phyloP scores from a whole-genome alignment of 64 coral and sea anemone genomes.

The Montipora sp. region DNA sequence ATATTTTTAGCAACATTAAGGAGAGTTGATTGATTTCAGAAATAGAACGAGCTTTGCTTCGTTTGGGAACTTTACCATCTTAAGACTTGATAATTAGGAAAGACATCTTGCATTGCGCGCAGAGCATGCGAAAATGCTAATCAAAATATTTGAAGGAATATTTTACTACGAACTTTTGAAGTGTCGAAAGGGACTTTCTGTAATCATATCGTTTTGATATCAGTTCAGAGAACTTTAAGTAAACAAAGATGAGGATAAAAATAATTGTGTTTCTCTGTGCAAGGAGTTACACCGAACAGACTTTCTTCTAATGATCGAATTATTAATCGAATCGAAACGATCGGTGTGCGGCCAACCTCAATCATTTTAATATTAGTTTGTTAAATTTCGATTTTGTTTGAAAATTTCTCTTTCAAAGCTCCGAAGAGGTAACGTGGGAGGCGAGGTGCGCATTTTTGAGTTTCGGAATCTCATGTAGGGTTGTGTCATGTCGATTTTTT shows the following conservation, averaged over 20 bases:
- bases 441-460: too few species aligned
- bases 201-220: constrained; percentile 14
- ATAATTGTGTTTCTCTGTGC: too few species aligned
- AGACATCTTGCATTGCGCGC: too few species aligned
- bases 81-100: too few species aligned
- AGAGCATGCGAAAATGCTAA: background rate
- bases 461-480: too few species aligned
- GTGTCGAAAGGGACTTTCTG: background rate
- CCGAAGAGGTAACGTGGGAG: background rate
- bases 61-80: background rate
- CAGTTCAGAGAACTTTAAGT: background rate
- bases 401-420: background rate
- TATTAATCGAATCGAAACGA: background rate
- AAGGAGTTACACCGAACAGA: background rate
- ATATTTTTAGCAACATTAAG: background rate
- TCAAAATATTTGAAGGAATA: background rate
- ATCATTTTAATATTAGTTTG: background rate
- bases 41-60: background rate
- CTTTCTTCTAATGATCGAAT: background rate
- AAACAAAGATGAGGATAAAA: background rate
- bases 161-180: background rate
- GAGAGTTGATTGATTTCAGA: background rate
- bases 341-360: background rate
- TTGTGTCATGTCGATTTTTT: background rate
- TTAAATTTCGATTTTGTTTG: constrained; percentile 23